Percentiles rank a stretch among this genome's conserved stretches.
Evolutionary conservation across 2,888 invertebrate species (phyloP).

Genomic region (Aphrophora alni): DNA sequence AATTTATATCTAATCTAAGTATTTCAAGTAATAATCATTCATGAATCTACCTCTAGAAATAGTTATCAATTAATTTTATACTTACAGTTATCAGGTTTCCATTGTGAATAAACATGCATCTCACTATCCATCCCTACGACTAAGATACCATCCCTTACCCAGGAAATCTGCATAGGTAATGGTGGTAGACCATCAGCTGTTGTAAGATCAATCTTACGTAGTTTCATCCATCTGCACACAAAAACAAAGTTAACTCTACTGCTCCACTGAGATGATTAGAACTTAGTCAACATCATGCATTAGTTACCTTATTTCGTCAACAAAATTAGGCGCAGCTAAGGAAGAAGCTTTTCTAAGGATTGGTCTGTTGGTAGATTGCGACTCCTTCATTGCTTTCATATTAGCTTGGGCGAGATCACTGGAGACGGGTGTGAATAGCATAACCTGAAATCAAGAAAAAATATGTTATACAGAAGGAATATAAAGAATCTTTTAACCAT

Average conservation of each 20-base stretch:
- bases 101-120: conserved; percentile 99
- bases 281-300: background rate
- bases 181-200: conserved; percentile 97
- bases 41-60: too few species aligned
- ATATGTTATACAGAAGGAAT: too few species aligned
- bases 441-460: conserved; percentile 61
- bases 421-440: conserved; percentile 92
- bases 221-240: conserved; percentile 84
- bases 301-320: conserved; percentile 80
- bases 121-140: conserved; percentile 99
- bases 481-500: too few species aligned
- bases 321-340: conserved; percentile 85
- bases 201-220: conserved; percentile 86
- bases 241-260: background rate
- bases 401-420: conserved; percentile 95
- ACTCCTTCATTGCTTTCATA: conserved; percentile 89
- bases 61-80: too few species aligned
- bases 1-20: too few species aligned
- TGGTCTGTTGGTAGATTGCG: conserved; percentile 80
- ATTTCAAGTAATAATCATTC: too few species aligned
- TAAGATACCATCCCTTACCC: conserved; percentile 97
- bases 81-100: conserved; percentile 75
- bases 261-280: background rate
- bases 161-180: conserved; percentile 97
- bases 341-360: conserved; percentile 91